Conservation (phyloP, 2,797 vertebrate genomes). For the Ptychadena robeensis region DNA sequence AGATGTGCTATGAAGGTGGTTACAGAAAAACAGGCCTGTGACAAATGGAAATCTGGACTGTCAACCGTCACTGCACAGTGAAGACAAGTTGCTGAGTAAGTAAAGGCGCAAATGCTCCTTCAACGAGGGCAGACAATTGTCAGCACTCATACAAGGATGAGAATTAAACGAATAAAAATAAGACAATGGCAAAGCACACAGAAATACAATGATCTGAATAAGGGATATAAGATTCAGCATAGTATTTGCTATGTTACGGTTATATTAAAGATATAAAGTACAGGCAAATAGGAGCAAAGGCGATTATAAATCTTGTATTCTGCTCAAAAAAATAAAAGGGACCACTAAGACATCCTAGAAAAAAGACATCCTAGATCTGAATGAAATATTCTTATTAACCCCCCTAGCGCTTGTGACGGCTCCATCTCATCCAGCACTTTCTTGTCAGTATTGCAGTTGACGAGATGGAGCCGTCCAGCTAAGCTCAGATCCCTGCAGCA, state of each 20-base stretch:
- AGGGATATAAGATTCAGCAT: neutral
- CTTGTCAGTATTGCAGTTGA: no score
- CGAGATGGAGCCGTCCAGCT: no score
- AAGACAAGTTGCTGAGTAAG: conserved; percentile 9
- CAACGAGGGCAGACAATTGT: neutral
- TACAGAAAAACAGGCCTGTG: neutral
- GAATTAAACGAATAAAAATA: neutral
- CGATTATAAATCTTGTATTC: no score
- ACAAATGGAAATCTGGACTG: neutral
- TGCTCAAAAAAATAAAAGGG: no score
- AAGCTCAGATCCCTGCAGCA: no score
- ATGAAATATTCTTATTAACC: no score
- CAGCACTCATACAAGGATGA: neutral
- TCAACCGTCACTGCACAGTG: neutral
- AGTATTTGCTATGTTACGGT: neutral
- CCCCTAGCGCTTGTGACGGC: no score
- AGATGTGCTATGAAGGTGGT: neutral
- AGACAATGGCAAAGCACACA: neutral
- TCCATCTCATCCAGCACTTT: no score
- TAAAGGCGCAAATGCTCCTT: neutral
- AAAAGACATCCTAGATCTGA: no score
- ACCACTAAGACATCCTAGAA: no score
- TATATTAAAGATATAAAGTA: no score
- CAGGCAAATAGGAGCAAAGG: no score
- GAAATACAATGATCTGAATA: neutral